A percentile compares a stretch with the other conserved stretches of the same genome.
Conservation (phyloP, 2,797 vertebrate species). For the Zonotrichia albicollis region DNA sequence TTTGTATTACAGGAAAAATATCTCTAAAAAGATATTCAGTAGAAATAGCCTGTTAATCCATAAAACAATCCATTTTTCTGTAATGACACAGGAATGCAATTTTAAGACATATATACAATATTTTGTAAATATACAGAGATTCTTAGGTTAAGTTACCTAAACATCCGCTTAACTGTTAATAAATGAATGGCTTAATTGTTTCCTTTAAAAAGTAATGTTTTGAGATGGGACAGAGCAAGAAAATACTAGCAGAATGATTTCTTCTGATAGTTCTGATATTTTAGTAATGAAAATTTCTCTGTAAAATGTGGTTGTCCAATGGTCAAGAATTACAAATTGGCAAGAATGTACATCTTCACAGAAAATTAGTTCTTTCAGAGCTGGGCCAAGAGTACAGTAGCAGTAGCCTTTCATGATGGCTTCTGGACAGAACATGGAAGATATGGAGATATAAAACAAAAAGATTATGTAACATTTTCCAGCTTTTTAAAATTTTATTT, state of each 20-base stretch:
- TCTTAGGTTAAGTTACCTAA: background rate
- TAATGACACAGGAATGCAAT: background rate
- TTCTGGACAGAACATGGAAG: background rate
- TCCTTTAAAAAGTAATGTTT: background rate
- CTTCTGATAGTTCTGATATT: background rate
- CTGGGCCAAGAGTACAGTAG: background rate
- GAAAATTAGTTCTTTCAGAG: background rate
- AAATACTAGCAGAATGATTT: background rate
- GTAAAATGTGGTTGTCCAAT: background rate
- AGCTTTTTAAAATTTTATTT: background rate
- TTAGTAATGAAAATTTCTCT: background rate
- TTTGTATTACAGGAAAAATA: background rate
- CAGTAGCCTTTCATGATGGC: background rate
- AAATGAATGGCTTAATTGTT: background rate
- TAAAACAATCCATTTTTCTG: background rate
- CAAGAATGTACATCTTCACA: background rate
- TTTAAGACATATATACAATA: background rate
- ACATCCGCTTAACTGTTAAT: background rate
- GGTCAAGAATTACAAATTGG: background rate
- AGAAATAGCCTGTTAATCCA: background rate
- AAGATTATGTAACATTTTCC: background rate
- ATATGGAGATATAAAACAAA: background rate
- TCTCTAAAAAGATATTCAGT: accelerated
- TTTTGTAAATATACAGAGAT: background rate
- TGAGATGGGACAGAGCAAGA: background rate